Conservation (phyloP, 1,140 invertebrate species). For the Leptinotarsa defecta region DNA sequence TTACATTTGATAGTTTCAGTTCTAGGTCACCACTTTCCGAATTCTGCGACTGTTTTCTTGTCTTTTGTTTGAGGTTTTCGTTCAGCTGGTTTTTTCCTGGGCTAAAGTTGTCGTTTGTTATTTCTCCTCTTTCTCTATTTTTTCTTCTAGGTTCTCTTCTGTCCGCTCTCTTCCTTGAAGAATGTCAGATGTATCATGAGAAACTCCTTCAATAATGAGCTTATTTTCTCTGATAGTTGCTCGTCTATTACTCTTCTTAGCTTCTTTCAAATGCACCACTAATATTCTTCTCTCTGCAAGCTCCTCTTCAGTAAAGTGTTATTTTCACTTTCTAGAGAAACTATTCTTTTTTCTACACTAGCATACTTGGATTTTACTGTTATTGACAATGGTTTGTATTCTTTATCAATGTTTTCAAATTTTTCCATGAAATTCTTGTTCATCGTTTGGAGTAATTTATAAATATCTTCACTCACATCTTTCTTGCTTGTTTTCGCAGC, state of each 20-base stretch:
- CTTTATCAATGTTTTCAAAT: not conserved
- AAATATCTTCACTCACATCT: not conserved
- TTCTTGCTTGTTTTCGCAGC: not conserved
- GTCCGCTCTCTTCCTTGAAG: too few species aligned
- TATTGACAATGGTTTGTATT: not conserved
- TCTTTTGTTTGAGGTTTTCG: too few species aligned
- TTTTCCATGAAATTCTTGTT: not conserved
- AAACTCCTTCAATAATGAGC: conserved; percentile 7
- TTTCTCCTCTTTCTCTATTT: too few species aligned
- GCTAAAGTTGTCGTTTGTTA: too few species aligned
- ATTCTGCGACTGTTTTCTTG: too few species aligned
- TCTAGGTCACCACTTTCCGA: too few species aligned
- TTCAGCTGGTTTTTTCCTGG: too few species aligned
- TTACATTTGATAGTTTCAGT: too few species aligned
- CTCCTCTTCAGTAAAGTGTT: not conserved
- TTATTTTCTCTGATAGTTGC: not conserved
- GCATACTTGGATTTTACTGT: not conserved
- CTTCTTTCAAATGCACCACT: conserved; percentile 7
- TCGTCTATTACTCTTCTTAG: not conserved
- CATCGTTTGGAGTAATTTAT: not conserved
- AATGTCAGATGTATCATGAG: not conserved
- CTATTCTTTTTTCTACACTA: not conserved
- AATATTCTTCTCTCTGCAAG: conserved; percentile 10
- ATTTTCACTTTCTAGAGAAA: not conserved
- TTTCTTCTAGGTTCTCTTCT: too few species aligned